Evolutionary conservation across 2,888 invertebrate genomes (phyloP).

Genomic region (Leucophora obtusa): DNA sequence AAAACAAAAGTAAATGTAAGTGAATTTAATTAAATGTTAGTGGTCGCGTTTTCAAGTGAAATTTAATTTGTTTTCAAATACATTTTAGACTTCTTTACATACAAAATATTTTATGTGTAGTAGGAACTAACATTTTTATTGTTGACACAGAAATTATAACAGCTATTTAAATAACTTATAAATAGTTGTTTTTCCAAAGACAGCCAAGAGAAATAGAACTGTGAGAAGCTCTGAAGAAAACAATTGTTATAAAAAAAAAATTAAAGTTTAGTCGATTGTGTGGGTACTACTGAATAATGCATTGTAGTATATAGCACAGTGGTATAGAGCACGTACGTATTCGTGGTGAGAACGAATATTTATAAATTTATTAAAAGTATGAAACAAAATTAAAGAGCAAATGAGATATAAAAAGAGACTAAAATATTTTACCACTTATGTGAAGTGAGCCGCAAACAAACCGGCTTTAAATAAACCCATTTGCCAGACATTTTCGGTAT

Average conservation of each 20-base stretch:
- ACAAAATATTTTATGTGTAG: too few species aligned
- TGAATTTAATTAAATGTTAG: too few species aligned
- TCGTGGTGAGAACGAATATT: slow-evolving; percentile 20
- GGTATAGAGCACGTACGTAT: slow-evolving; percentile 28
- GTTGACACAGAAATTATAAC: too few species aligned
- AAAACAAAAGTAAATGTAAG: too few species aligned
- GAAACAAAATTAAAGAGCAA: not conserved
- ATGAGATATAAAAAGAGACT: slow-evolving; percentile 1
- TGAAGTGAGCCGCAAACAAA: slow-evolving; percentile 65
- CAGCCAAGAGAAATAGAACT: too few species aligned
- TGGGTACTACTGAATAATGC: slow-evolving; percentile 1
- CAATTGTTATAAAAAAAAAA: not conserved
- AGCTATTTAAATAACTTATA: too few species aligned
- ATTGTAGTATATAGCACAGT: not conserved
- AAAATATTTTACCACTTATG: not conserved
- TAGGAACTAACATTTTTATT: too few species aligned
- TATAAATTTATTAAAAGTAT: too few species aligned
- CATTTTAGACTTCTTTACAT: too few species aligned
- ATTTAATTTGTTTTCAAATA: too few species aligned
- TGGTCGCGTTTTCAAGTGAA: too few species aligned
- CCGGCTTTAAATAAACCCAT: slow-evolving; percentile 77
- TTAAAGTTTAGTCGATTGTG: not conserved
- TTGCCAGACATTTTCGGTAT: slow-evolving; percentile 70
- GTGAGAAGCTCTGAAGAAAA: not conserved
- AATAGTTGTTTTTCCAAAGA: too few species aligned